Evolutionary conservation across 1,140 invertebrate genomes (phyloP).

Genomic region (Neelides sp.): DNA sequence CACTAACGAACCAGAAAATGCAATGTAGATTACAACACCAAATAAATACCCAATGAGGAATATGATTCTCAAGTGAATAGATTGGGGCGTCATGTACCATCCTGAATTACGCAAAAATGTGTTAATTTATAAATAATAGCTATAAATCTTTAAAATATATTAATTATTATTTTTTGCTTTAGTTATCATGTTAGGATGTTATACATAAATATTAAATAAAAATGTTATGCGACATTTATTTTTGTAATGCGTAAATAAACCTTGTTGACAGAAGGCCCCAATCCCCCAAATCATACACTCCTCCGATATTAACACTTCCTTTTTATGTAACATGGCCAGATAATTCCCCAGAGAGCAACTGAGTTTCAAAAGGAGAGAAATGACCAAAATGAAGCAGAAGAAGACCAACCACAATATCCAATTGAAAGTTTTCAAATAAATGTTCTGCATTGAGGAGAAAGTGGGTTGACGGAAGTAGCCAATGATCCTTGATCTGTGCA

Average conservation of each 20-base stretch:
- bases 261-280: slow-evolving; percentile 1
- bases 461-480: slow-evolving; percentile 39
- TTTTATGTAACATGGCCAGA: too few species aligned
- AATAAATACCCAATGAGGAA: slow-evolving; percentile 9
- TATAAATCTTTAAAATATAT: too few species aligned
- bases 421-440: slow-evolving; percentile 13
- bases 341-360: too few species aligned
- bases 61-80: slow-evolving; percentile 9
- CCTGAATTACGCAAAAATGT: too few species aligned
- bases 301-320: too few species aligned
- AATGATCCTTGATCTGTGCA: neutral
- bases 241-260: neutral
- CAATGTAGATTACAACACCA: slow-evolving; percentile 17
- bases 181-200: too few species aligned
- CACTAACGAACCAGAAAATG: slow-evolving; percentile 15
- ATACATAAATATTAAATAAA: too few species aligned
- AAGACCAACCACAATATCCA: slow-evolving; percentile 12
- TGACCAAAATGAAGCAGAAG: slow-evolving; percentile 2
- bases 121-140: too few species aligned
- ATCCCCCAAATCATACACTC: slow-evolving; percentile 4
- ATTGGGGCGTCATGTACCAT: slow-evolving; percentile 11
- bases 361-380: too few species aligned
- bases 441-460: slow-evolving; percentile 39
- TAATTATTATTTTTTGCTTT: too few species aligned
- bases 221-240: too few species aligned